Evolutionary conservation across 2,888 invertebrate species (phyloP), one percentile per base, ranked within the genome.

Genomic region (Euspilapteryx auroguttella): DNA sequence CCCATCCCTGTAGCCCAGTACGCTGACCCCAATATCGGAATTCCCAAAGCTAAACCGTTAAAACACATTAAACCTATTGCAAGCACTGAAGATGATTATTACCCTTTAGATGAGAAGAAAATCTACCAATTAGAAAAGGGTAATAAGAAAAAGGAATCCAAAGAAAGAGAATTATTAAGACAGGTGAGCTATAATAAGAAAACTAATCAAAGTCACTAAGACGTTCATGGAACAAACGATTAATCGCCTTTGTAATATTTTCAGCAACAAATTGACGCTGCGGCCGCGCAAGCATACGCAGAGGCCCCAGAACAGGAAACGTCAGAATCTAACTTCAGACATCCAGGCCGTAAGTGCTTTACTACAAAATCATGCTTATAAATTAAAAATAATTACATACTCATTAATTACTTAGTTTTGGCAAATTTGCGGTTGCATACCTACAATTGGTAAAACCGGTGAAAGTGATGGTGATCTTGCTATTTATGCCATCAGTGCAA

Each of bases 11-110:
- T 73, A 32, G 44, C 44, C 3, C 63, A 63, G 36, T 65, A 49
- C 32, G 48, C 45, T 21, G 59, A 57, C 11, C 36, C 51, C 21
- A 37, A 39, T 8, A 51, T 43, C 33, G 47, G 66, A 49, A 44
- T 66, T 10, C 78, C 77, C 32, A 64, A 59, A 41, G 76, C 71
- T 25, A 63, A 73, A 36, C 65, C 69, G 12, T 45, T 44, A 39
- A 75, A 49, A 47, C 63, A 46, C 40, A 65, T 53, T 43, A 65
- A 48, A 37, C 69, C 52, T 36, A 53, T 41, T 40, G 46, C 47
- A n/a, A 50, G 38, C 32, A 37, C 41, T 14, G 63, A 64, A 40
- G 44, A 44, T 20, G 55, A 54, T 27, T 49, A 53, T 37, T 41
- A 45, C 31, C 47, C 55, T 12, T 32, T 35, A 13, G 58, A 63